Conservation (phyloP, 2,888 invertebrate genomes). For the Brachynemurus nebulosus region DNA sequence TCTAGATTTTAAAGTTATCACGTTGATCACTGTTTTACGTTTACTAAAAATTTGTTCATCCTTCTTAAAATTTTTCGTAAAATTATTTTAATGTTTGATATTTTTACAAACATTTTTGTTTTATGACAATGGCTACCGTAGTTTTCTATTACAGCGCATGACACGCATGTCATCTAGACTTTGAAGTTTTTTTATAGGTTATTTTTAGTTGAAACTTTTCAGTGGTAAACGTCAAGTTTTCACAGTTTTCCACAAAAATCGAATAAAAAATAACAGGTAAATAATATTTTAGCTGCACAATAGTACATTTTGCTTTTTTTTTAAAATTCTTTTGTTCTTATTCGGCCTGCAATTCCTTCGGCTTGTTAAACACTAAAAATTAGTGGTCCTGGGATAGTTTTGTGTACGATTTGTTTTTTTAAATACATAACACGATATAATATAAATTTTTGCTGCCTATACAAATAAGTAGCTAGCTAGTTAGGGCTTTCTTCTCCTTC, state of each 20-base stretch:
- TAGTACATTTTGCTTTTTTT: no score
- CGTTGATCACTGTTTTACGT: no score
- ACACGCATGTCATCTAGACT: no score
- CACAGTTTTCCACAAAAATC: not conserved
- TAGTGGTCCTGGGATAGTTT: not conserved
- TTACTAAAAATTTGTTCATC: no score
- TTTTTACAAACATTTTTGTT: no score
- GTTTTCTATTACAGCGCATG: no score
- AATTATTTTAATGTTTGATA: no score
- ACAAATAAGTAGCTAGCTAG: constrained; percentile 1
- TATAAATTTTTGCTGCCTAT: not conserved
- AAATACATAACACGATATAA: not conserved
- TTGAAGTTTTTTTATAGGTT: no score
- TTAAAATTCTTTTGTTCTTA: no score
- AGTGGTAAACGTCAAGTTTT: not conserved
- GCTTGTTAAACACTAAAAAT: constrained; percentile 3
- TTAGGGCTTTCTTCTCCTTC: not conserved
- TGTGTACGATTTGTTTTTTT: not conserved
- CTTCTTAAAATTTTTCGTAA: no score
- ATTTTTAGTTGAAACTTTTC: not conserved
- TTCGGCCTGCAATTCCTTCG: constrained; percentile 4
- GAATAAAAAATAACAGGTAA: not conserved
- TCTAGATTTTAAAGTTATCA: no score
- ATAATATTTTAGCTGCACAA: not conserved
- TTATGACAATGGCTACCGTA: not conserved